Conservation (phyloP, 2,113 vertebrate genomes). For the Phrynosoma platyrhinos region DNA sequence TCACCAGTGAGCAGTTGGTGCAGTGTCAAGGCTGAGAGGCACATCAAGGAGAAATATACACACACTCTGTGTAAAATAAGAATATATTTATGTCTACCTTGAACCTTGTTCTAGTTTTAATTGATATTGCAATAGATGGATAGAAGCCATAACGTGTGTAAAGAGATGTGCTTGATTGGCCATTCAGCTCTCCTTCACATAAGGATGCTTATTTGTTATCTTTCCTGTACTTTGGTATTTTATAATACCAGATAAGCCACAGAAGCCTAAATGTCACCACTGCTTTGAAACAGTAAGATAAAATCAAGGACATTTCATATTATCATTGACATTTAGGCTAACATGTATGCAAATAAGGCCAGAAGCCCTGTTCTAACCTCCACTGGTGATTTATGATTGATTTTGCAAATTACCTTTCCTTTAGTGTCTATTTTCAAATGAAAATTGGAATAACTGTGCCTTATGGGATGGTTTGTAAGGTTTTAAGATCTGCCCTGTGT, state of each 20-base stretch:
- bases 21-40: neutral
- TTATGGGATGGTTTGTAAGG: neutral
- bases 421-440: neutral
- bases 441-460: neutral
- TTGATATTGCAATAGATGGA: neutral
- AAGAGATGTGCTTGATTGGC: neutral
- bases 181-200: neutral
- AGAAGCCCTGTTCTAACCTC: neutral
- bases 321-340: neutral
- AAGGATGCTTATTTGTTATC: neutral
- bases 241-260: conserved; percentile 9
- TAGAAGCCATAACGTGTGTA: neutral
- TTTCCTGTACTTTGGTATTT: conserved; percentile 1
- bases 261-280: conserved; percentile 7
- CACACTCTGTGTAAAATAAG: neutral
- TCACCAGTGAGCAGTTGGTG: neutral
- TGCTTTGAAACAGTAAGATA: neutral
- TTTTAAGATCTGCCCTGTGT: neutral
- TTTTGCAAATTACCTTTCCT: neutral
- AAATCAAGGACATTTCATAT: conserved; percentile 4
- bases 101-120: neutral
- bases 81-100: neutral
- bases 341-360: neutral
- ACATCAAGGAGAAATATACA: neutral
- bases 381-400: neutral